Conservation (phyloP, 2,797 vertebrate genomes). For the Ambastaia sidthimunki region DNA sequence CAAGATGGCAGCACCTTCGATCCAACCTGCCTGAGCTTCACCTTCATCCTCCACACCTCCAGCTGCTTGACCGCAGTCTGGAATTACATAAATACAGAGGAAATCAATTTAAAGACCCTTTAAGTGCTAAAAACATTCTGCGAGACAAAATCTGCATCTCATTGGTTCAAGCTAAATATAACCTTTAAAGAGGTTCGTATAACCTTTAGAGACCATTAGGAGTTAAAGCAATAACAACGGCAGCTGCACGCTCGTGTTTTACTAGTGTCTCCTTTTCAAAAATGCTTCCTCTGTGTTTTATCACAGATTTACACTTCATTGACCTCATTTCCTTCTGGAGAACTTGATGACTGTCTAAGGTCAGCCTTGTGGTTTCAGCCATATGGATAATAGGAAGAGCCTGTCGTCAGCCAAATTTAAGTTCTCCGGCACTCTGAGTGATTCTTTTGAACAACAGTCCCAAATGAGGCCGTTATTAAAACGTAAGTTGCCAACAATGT, state of each 20-base stretch:
- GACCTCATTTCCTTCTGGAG: constrained; percentile 49
- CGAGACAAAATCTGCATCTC: neutral
- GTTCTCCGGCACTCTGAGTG: neutral
- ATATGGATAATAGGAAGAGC: constrained; percentile 46
- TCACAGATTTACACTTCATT: constrained; percentile 39
- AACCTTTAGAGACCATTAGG: constrained; percentile 21
- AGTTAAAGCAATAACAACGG: constrained; percentile 3
- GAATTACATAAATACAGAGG: neutral
- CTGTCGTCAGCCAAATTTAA: constrained; percentile 24
- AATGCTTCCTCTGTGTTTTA: constrained; percentile 35
- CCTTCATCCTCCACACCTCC: constrained; percentile 85
- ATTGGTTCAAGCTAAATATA: neutral
- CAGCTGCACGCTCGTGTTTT: constrained; percentile 10
- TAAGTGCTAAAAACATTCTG: neutral
- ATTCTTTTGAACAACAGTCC: constrained; percentile 22
- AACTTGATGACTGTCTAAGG: constrained; percentile 51
- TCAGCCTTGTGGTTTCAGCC: constrained; percentile 27
- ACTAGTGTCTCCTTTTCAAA: neutral
- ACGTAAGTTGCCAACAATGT: constrained; percentile 38
- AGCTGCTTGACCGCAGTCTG: constrained; percentile 83
- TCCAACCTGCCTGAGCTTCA: constrained; percentile 93
- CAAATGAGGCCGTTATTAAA: constrained; percentile 27
- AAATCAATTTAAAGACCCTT: constrained; percentile 5
- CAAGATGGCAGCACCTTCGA: constrained; percentile 94
- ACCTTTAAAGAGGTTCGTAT: neutral